Evolutionary conservation across 2,797 vertebrate species (phyloP).

Genomic region (Lepilemur septentrionalis): DNA sequence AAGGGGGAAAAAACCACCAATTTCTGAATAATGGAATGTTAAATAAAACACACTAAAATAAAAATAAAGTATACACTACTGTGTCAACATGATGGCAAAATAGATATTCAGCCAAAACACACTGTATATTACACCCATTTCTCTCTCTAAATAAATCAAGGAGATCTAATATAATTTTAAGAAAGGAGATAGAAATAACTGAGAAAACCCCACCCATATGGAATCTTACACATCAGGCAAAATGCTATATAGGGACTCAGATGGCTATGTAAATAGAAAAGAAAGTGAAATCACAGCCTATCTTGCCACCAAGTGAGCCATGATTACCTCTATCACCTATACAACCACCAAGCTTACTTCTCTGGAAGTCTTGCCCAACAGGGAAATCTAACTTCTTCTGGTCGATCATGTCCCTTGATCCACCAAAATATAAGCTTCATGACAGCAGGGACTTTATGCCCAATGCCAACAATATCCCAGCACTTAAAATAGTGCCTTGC

Average conservation of each 20-base stretch:
- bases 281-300: slow-evolving; percentile 69
- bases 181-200: slow-evolving; percentile 43
- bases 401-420: neutral
- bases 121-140: neutral
- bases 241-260: slow-evolving; percentile 45
- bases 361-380: slow-evolving; percentile 6
- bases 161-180: slow-evolving; percentile 1
- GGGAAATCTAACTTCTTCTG: neutral
- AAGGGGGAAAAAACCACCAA: neutral
- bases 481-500: neutral
- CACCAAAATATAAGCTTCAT: neutral
- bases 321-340: slow-evolving; percentile 69
- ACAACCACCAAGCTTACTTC: slow-evolving; percentile 68
- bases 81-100: neutral
- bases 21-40: neutral
- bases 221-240: neutral
- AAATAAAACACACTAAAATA: slow-evolving; percentile 7
- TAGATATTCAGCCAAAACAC: neutral
- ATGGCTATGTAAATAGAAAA: slow-evolving; percentile 65
- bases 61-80: neutral
- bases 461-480: neutral
- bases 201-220: neutral
- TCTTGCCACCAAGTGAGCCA: slow-evolving; percentile 69
- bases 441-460: neutral
- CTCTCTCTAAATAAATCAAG: neutral